Percentiles rank a stretch among this genome's conserved stretches.
Evolutionary conservation across 2,797 vertebrate genomes (phyloP).

Genomic region (Myotis daubentonii): DNA sequence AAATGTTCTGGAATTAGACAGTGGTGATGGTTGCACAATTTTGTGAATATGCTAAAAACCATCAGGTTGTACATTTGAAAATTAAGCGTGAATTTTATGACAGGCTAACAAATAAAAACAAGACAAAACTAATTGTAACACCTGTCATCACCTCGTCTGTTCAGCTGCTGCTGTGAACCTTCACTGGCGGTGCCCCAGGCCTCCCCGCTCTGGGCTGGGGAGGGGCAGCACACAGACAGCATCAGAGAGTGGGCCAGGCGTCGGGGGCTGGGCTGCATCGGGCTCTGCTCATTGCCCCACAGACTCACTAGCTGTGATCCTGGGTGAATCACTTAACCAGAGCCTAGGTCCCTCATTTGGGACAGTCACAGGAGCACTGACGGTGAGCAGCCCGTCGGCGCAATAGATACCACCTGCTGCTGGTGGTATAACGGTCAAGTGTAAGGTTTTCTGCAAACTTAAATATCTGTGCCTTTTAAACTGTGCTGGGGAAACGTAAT

Average conservation of each 20-base stretch:
- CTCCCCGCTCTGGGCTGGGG: background rate
- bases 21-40: background rate
- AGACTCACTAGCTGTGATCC: background rate
- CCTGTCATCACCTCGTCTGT: background rate
- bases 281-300: background rate
- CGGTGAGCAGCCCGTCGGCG: background rate
- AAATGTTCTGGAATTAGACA: background rate
- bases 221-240: background rate
- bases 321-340: background rate
- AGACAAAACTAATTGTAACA: background rate
- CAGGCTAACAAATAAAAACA: background rate
- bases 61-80: background rate
- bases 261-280: background rate
- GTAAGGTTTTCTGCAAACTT: background rate
- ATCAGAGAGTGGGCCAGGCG: rapidly evolving
- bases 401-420: background rate
- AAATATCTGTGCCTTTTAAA: slow-evolving; percentile 15
- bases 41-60: background rate
- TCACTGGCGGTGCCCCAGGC: background rate
- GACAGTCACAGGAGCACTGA: background rate
- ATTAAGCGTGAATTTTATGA: background rate
- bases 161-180: background rate
- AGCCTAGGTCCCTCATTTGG: background rate
- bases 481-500: background rate
- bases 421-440: background rate